Evolutionary conservation across 2,797 vertebrate genomes (phyloP).

Genomic region (Varecia variegata): DNA sequence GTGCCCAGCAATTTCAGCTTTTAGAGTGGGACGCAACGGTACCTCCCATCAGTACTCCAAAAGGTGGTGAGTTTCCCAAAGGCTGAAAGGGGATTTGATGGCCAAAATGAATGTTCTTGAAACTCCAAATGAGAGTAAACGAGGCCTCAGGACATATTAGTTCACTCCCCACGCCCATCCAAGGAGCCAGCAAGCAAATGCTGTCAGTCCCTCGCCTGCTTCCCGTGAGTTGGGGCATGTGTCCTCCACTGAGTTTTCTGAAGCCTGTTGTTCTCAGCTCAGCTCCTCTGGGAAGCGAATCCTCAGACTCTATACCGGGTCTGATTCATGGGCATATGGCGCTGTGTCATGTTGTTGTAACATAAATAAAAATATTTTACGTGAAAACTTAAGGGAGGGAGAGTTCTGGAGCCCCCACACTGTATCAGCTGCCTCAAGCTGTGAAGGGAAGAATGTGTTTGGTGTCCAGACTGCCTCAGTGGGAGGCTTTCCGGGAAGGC

Average conservation of each 20-base stretch:
- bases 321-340: constrained; percentile 29
- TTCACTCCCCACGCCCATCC: not conserved
- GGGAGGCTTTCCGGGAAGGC: not conserved
- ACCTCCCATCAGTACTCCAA: not conserved
- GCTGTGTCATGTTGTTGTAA: constrained; percentile 46
- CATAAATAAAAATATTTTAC: constrained; percentile 64
- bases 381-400: not conserved
- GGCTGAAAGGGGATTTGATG: not conserved
- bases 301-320: not conserved
- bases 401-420: constrained; percentile 2
- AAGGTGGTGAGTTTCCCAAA: not conserved
- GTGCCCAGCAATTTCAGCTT: not conserved
- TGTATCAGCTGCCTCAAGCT: not conserved
- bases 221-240: accelerated
- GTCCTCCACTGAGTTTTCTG: not conserved
- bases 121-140: not conserved
- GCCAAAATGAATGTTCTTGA: not conserved
- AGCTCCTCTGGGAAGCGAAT: not conserved
- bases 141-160: not conserved
- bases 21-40: not conserved
- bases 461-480: not conserved
- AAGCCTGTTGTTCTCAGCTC: not conserved
- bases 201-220: not conserved
- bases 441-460: not conserved
- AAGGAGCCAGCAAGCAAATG: not conserved